Percentiles rank a stretch among this genome's conserved stretches.
These are phyloP conservation scores for Ophion obscuratus DNA, from an alignment of 2,888 invertebrate species.

Conservation along the genomic window DNA sequence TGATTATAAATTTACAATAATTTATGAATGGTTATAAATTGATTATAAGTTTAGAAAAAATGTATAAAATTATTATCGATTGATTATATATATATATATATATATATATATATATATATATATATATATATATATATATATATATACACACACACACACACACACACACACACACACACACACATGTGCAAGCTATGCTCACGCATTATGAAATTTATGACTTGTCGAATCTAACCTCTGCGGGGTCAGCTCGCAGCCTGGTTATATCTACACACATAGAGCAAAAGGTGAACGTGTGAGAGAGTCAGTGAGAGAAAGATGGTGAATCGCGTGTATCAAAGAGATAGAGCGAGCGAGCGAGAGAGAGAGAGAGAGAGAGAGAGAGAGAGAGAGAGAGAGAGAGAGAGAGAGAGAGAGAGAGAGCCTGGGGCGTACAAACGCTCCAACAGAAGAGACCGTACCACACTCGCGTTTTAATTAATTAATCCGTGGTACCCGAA, in stretches of 20 bases:
- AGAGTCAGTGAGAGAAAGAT: neutral
- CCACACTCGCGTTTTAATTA: slow-evolving; percentile 80
- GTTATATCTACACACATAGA: neutral
- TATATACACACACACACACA: too few species aligned
- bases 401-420: slow-evolving; percentile 2
- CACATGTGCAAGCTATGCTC: neutral
- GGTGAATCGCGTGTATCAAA: neutral
- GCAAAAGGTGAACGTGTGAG: neutral
- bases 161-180: too few species aligned
- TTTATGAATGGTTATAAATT: neutral
- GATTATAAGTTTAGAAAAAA: too few species aligned
- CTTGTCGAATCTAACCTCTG: slow-evolving; percentile 8
- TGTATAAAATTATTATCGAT: too few species aligned
- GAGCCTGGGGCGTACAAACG: slow-evolving; percentile 42
- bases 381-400: slow-evolving; percentile 7
- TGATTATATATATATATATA: too few species aligned
- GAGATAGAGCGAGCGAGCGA: neutral
- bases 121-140: too few species aligned
- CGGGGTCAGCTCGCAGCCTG: neutral
- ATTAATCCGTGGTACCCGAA: slow-evolving; percentile 79
- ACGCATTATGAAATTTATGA: slow-evolving; percentile 19
- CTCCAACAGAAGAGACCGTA: slow-evolving; percentile 43
- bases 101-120: too few species aligned
- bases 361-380: slow-evolving; percentile 12
- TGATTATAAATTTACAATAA: slow-evolving; percentile 25